Percentiles rank a stretch among this genome's conserved stretches.
Evolutionary conservation across 2,888 invertebrate species (phyloP).

Genomic region (Eurois occulta): DNA sequence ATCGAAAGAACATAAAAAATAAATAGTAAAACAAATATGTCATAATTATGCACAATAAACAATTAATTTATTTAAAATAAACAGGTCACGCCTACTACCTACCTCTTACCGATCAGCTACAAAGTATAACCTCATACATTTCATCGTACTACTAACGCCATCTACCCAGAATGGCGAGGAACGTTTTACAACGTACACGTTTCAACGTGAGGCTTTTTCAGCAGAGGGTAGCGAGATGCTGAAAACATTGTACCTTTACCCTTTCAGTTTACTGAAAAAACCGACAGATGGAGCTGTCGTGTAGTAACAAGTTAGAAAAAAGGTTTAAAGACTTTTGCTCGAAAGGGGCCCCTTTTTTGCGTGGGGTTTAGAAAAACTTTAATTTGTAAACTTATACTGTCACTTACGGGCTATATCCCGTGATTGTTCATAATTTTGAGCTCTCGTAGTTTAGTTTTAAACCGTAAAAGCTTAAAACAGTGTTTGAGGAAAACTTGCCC

Average conservation of each 20-base stretch:
- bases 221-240: background rate
- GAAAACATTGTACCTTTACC: conserved; percentile 6
- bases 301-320: background rate
- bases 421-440: too few relatives aligned
- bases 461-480: too few relatives aligned
- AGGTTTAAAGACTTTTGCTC: background rate
- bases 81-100: background rate
- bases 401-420: too few relatives aligned
- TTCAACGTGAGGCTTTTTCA: conserved; percentile 26
- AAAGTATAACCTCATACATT: background rate
- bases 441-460: too few relatives aligned
- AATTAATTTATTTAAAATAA: too few relatives aligned
- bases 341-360: background rate
- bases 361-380: too few relatives aligned
- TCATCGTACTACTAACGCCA: conserved; percentile 44
- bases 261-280: conserved; percentile 5
- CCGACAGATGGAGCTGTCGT: conserved; percentile 47
- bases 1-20: background rate
- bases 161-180: conserved; percentile 31
- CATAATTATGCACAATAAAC: background rate
- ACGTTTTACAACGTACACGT: background rate
- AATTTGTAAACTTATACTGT: too few relatives aligned
- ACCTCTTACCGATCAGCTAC: background rate
- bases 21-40: background rate
- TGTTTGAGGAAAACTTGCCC: too few relatives aligned